Percentiles rank a stretch among this genome's conserved stretches.
These are phyloP conservation scores for Myathropa florea DNA, from an alignment of 2,888 invertebrate species.

Conservation along the genomic window DNA sequence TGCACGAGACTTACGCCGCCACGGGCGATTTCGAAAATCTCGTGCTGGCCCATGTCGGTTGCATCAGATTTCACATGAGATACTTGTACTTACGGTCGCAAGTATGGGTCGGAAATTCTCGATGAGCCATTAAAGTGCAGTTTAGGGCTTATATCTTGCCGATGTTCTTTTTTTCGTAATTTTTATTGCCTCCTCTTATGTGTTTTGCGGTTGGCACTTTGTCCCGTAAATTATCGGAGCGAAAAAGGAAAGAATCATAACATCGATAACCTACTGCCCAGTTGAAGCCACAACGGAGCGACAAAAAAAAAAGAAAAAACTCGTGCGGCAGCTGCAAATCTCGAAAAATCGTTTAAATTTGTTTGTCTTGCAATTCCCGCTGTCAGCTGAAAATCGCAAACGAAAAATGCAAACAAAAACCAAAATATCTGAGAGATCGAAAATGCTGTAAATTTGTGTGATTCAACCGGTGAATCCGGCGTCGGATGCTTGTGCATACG, in stretches of 20 bases:
- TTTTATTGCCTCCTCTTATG: conserved; percentile 42
- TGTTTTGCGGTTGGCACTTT: conserved; percentile 32
- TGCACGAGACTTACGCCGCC: conserved; percentile 45
- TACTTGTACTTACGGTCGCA: background rate
- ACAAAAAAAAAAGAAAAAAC: background rate
- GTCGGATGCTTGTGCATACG: background rate
- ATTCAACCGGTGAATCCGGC: conserved; percentile 1
- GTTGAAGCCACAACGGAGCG: background rate
- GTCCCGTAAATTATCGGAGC: conserved; percentile 53
- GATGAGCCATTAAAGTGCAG: conserved; percentile 54
- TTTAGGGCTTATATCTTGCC: conserved; percentile 21
- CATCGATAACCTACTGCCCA: conserved; percentile 61
- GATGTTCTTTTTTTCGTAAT: background rate
- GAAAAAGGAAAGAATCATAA: conserved; percentile 53
- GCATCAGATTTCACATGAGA: conserved; percentile 57
- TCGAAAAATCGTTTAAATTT: background rate
- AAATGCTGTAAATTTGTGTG: conserved; percentile 15
- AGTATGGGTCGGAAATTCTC: conserved; percentile 39
- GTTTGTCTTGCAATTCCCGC: background rate
- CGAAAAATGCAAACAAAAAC: background rate
- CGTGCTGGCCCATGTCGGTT: conserved; percentile 35
- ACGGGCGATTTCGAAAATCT: conserved; percentile 60
- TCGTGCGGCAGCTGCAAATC: conserved; percentile 38
- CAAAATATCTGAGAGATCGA: conserved; percentile 19
- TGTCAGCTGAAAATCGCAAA: conserved; percentile 13